These are phyloP conservation scores for Hemitrygon akajei DNA, from an alignment of 2,797 vertebrate genomes.

Conservation along the genomic window DNA sequence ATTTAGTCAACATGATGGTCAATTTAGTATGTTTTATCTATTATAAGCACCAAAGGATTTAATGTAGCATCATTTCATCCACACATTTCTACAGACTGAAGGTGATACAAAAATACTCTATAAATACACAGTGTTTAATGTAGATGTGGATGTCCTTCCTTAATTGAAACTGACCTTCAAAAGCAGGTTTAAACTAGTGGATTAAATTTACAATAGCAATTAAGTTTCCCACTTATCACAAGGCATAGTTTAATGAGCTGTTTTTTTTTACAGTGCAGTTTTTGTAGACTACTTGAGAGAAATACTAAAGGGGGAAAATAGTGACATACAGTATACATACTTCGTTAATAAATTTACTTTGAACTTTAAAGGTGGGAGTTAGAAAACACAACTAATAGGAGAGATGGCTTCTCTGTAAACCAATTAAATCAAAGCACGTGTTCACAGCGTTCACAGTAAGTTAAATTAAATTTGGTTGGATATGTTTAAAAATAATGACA, in stretches of 20 bases:
- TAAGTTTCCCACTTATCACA: not conserved
- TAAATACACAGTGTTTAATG: not conserved
- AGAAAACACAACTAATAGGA: too few species aligned
- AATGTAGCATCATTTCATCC: not conserved
- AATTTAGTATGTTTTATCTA: not conserved
- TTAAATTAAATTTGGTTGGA: not conserved
- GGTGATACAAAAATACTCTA: not conserved
- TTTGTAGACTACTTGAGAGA: too few species aligned
- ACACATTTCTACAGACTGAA: not conserved
- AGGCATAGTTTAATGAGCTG: not conserved
- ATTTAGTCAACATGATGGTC: slow-evolving; percentile 11
- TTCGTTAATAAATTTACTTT: too few species aligned
- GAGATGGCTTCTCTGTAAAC: not conserved
- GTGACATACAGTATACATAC: too few species aligned
- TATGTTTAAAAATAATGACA: not conserved
- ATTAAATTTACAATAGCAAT: not conserved
- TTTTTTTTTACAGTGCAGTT: not conserved
- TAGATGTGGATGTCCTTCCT: not conserved
- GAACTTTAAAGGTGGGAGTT: too few species aligned
- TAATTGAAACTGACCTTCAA: not conserved
- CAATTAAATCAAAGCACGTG: not conserved
- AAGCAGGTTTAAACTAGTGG: not conserved
- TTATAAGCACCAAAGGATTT: not conserved
- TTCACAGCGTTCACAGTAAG: not conserved
- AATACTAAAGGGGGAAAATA: too few species aligned